Percentiles rank a stretch among this genome's conserved stretches.
Evolutionary conservation across 1,140 invertebrate genomes (phyloP).

Genomic region (Frieseomelitta varia): DNA sequence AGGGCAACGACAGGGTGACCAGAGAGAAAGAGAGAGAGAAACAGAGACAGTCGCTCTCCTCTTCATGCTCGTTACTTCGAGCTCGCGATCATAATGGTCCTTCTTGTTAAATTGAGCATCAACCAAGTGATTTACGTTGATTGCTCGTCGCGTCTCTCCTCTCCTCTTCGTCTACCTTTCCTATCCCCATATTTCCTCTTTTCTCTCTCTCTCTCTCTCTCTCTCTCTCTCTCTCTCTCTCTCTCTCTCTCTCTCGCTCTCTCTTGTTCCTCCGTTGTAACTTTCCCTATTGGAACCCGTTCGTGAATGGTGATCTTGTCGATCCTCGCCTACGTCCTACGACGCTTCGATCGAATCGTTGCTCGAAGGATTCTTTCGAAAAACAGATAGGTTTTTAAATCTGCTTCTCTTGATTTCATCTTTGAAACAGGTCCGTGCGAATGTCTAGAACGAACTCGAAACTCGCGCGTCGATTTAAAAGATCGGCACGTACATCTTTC

Average conservation of each 20-base stretch:
- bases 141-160: slow-evolving; percentile 75
- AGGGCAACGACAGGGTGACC: not conserved
- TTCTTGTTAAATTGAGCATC: slow-evolving; percentile 82
- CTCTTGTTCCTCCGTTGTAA: not conserved
- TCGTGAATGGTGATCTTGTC: slow-evolving; percentile 45
- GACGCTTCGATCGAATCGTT: slow-evolving; percentile 24
- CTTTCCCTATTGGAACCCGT: slow-evolving; percentile 20
- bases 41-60: not conserved
- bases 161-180: slow-evolving; percentile 21
- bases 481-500: no score
- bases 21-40: slow-evolving; percentile 14
- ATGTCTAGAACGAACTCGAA: no score
- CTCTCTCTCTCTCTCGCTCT: slow-evolving; percentile 29
- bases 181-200: slow-evolving; percentile 23
- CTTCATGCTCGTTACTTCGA: slow-evolving; percentile 72
- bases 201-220: not conserved
- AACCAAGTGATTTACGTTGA: slow-evolving; percentile 82
- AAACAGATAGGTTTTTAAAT: slow-evolving; percentile 1
- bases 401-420: not conserved
- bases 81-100: slow-evolving; percentile 79
- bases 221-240: slow-evolving; percentile 19
- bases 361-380: not conserved
- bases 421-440: no score
- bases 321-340: slow-evolving; percentile 45
- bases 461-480: no score